These are phyloP conservation scores for Uria lomvia DNA, from an alignment of 2,113 vertebrate species.

Conservation along the genomic window DNA sequence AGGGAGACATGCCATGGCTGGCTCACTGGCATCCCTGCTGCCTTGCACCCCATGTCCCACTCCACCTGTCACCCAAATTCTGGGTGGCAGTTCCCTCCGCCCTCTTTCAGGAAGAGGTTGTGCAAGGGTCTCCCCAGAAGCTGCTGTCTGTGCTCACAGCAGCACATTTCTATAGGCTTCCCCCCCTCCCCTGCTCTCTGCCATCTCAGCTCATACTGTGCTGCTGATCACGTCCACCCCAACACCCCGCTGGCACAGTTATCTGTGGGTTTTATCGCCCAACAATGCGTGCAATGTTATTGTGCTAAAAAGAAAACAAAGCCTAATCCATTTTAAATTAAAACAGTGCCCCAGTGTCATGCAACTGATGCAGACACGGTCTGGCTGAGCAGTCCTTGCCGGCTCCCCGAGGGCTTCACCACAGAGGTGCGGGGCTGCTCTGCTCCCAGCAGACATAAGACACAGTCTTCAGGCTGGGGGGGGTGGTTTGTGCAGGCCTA, in stretches of 20 bases:
- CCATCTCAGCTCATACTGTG: neutral
- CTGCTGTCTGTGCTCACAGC: neutral
- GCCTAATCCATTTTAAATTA: slow-evolving; percentile 68
- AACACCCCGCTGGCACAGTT: neutral
- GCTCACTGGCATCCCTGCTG: neutral
- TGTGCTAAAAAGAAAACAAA: slow-evolving; percentile 61
- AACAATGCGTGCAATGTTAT: slow-evolving; percentile 65
- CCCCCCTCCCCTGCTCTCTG: rapidly evolving
- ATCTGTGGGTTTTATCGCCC: slow-evolving; percentile 55
- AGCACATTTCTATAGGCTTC: neutral
- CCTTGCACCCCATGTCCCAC: neutral
- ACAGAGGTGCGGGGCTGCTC: neutral
- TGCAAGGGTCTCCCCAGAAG: neutral
- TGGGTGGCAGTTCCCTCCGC: neutral
- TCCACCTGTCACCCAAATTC: neutral
- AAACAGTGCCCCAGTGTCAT: slow-evolving; percentile 50
- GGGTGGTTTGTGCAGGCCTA: neutral
- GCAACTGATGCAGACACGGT: slow-evolving; percentile 9
- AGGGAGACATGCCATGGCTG: neutral
- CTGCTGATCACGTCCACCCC: slow-evolving; percentile 24
- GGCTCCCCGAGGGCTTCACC: neutral
- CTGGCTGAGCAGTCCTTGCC: neutral
- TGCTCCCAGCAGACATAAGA: neutral
- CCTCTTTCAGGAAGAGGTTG: neutral
- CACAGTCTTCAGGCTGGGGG: neutral